Evolutionary conservation across 1,140 invertebrate genomes (phyloP), one percentile per base, ranked within the genome.

Genomic region (Drosophila nasuta): DNA sequence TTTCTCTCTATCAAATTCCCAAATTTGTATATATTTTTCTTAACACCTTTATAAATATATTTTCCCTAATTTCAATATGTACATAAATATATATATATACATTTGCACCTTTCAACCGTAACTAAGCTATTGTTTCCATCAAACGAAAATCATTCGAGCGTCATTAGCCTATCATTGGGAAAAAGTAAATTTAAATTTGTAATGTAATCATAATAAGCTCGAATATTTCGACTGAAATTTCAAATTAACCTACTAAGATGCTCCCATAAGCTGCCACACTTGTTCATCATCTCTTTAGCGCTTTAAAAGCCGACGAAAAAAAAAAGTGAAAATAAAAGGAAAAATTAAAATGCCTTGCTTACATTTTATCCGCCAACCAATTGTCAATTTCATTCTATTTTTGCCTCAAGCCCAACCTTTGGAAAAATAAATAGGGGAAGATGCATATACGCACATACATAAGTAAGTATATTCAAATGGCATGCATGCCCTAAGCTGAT

Each of bases 401-500:
- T 71, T n/a, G 63, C 62, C 45, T 70, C 35, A 13, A 73, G 62
- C 52, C 60, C 52, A 35, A 33, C 48, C 51, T 7, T 69, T 77
- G 33, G n/a, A 49, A 43, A 33, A 20, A 17, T 11, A 46, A 25
- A 62, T 25, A 25, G 20, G n/a, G 13, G 43, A 10, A 71, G 66
- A 57, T 4, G 70, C 65, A 79, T 76, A 65, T 60, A 77, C 66
- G 62, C 25, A 68, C n/a, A 45, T 52, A 52, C 6, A 35, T 20
- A 57, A 48, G 3, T 56, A 73, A 72, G 52, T 60, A 74, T 81
- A 83, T 88, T 85, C 68, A 88, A 88, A 88, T 87, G 79, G 70
- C 64, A 89, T 89, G 80, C 77, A 83, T 77, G 78, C 74, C 78
- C 77, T 89, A 85, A 88, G 81, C 85, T 88, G 85, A 87, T 87